Percentiles rank a stretch among this genome's conserved stretches.
Evolutionary conservation across 2,113 vertebrate genomes (phyloP).

Genomic region (Neodon shergylaensis): DNA sequence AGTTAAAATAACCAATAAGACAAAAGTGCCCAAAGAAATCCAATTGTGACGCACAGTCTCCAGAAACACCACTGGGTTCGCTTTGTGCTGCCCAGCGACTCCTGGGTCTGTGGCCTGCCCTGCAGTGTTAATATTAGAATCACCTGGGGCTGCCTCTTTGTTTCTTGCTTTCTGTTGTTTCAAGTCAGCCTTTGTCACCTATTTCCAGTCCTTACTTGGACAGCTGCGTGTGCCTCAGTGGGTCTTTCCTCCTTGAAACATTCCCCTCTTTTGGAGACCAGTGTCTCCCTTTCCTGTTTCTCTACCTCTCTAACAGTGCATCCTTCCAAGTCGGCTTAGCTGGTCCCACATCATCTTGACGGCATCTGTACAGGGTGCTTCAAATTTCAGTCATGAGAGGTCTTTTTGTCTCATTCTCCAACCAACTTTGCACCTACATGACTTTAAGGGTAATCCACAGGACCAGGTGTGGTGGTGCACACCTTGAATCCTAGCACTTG

Average conservation of each 20-base stretch:
- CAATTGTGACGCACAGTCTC: not conserved
- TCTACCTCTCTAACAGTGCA: not conserved
- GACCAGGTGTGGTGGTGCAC: not conserved
- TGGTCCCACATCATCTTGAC: not conserved
- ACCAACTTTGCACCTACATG: not conserved
- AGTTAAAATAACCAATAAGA: not conserved
- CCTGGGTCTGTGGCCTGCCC: not conserved
- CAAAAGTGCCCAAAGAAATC: not conserved
- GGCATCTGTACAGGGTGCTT: not conserved
- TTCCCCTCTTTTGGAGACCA: not conserved
- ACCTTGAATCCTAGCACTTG: not conserved
- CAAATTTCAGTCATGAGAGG: not conserved
- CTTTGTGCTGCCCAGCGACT: not conserved
- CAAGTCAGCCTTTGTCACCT: not conserved
- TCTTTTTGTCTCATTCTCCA: slow-evolving; percentile 6
- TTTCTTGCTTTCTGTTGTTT: not conserved
- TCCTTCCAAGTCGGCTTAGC: not conserved
- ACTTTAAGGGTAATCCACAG: not conserved
- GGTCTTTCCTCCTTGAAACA: not conserved
- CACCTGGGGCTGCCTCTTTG: not conserved
- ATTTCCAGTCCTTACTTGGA: not conserved
- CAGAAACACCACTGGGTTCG: not conserved
- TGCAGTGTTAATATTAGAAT: not conserved
- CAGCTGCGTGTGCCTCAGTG: not conserved
- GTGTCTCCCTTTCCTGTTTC: not conserved